phyloP scores from a whole-genome alignment of 2,113 vertebrate genomes.

The Grantiella picta region DNA sequence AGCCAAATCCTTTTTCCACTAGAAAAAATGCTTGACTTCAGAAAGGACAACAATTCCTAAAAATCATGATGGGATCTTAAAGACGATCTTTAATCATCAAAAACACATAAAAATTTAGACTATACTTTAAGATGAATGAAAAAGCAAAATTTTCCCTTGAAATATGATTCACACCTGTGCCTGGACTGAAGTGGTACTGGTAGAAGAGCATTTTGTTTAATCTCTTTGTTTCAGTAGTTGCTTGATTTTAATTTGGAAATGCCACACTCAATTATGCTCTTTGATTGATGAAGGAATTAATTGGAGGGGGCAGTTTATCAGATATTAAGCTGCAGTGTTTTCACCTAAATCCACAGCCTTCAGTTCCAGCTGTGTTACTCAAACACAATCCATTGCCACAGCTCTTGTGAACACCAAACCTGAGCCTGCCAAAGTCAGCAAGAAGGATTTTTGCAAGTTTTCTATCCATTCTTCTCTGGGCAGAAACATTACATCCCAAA shows the following conservation, averaged over 20 bases:
- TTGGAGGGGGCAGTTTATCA: not conserved
- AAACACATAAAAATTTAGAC: not conserved
- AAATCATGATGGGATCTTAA: not conserved
- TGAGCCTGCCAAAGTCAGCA: not conserved
- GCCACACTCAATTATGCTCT: not conserved
- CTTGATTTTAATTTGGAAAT: not conserved
- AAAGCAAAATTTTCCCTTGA: not conserved
- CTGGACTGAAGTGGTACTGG: not conserved
- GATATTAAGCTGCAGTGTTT: not conserved
- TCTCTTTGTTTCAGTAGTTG: not conserved
- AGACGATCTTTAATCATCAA: not conserved
- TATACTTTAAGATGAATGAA: not conserved
- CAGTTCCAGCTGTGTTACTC: not conserved
- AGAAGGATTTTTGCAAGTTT: not conserved
- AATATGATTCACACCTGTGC: not conserved
- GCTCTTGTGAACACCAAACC: not conserved
- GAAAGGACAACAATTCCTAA: not conserved
- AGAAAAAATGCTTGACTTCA: not conserved
- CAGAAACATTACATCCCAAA: not conserved
- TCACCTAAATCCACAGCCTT: not conserved
- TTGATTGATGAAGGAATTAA: not conserved
- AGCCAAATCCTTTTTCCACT: not conserved
- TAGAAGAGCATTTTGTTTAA: not conserved
- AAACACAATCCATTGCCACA: rapidly evolving
- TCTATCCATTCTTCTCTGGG: not conserved